Base-by-base conservation (phyloP, 2,888 invertebrate species). In the Abrostola triplasia region DNA sequence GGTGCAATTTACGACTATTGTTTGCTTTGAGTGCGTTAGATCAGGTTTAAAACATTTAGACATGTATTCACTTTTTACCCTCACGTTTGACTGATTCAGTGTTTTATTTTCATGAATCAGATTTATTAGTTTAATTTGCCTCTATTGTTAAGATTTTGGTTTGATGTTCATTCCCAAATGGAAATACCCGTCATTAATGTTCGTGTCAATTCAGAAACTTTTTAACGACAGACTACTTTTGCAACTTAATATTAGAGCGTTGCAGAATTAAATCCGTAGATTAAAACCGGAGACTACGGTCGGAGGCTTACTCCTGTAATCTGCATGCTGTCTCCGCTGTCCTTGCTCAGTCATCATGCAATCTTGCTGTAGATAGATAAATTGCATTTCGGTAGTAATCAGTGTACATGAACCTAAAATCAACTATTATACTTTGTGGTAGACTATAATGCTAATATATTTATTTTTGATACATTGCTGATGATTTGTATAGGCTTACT, bases 1-100 rank as follows among this genome's bases (percentile, higher is more conserved):
- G 82, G 82, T 76, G 81, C 83, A 83, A 86, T 88, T 88, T 86
- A 88, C 78, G 83, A 72, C 77, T 78, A 83, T 84, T 84, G 87
- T 85, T 81, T 77, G 59, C 63, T 71, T 82, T 79, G 67, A 75
- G 70, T 59, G 66, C 75, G 66, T 73, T 73, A 79, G 73, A 72
- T 70, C 73, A 69, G 64, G 59, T 63, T 72, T 65, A 36, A 38
- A 47, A 60, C 64, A 66, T 66, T 55, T 51, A 1, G 42, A 44
- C 38, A 9, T 41, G 38, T 54, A 50, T 70, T 53, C 54, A 57
- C 37, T 64, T 65, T 48, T 59, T 11, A 36, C 7, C 8, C 6
- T 41, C 10, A 13, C 49, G 10, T 7, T n/a, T 36, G 9, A 53
- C 47, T 59, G 48, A 59, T 13, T 35, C 36, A 8, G 36, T 11